phyloP scores from a whole-genome alignment of 2,888 invertebrate genomes.

The Ernsta delagoae region DNA sequence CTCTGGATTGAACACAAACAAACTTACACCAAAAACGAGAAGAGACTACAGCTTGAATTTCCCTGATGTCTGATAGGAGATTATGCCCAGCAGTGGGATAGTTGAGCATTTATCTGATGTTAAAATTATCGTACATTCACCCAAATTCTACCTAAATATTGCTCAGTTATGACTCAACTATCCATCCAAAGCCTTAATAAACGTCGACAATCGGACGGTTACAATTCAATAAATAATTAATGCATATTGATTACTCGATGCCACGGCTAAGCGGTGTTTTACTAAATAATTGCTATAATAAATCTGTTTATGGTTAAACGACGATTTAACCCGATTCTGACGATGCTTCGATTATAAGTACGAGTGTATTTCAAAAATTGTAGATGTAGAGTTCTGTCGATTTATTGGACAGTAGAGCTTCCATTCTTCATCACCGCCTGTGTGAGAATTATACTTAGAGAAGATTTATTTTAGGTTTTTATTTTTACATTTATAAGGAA shows the following conservation, averaged over 20 bases:
- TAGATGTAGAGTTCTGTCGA: not conserved
- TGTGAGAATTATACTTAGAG: no score
- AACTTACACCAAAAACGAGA: no score
- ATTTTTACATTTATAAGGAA: no score
- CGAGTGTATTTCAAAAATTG: not conserved
- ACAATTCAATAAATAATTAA: slow-evolving; percentile 53
- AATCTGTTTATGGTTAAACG: slow-evolving; percentile 52
- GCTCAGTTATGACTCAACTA: slow-evolving; percentile 6
- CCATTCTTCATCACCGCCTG: no score
- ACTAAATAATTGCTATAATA: slow-evolving; percentile 57
- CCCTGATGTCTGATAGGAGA: no score
- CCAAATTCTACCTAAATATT: not conserved
- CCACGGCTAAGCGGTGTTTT: slow-evolving; percentile 51
- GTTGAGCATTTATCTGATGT: no score
- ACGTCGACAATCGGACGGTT: slow-evolving; percentile 34
- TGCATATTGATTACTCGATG: slow-evolving; percentile 12
- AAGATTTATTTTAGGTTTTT: no score
- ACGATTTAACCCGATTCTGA: slow-evolving; percentile 44
- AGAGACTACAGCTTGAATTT: no score
- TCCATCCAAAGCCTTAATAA: not conserved
- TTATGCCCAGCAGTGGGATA: no score
- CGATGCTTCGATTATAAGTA: slow-evolving; percentile 22
- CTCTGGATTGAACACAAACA: no score
- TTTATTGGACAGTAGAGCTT: not conserved
- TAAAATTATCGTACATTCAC: no score